These are phyloP conservation scores for Leptinotarsa haldemani DNA, from an alignment of 2,888 invertebrate species.

Conservation along the genomic window DNA sequence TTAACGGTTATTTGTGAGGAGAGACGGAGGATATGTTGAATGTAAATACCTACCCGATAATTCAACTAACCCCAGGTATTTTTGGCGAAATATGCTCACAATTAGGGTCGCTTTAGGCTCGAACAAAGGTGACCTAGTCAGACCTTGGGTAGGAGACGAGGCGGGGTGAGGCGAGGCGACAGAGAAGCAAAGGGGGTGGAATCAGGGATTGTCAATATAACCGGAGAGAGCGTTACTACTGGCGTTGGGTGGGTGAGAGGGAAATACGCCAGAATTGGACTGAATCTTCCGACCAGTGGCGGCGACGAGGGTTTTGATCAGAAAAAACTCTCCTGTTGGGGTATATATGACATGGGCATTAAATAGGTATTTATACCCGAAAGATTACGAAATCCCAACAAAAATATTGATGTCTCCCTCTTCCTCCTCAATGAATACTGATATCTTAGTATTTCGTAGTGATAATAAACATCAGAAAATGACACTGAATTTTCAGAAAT, in stretches of 20 bases:
- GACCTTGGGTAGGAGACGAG: constrained; percentile 42
- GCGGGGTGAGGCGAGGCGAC: constrained; percentile 36
- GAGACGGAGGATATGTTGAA: constrained; percentile 33
- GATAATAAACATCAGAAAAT: no score
- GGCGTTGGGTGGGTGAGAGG: constrained; percentile 22
- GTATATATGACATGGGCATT: no score
- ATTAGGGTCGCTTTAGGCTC: constrained; percentile 59
- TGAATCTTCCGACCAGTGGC: constrained; percentile 16
- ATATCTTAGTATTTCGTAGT: no score
- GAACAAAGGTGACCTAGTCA: constrained; percentile 62
- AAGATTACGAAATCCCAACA: no score
- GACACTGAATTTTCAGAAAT: no score
- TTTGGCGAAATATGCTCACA: constrained; percentile 53
- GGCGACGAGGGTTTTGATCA: not conserved
- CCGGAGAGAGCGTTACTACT: constrained; percentile 24
- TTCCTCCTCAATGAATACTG: no score
- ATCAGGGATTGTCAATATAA: constrained; percentile 58
- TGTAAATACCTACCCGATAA: constrained; percentile 32
- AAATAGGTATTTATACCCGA: no score
- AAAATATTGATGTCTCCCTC: no score
- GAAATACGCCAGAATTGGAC: constrained; percentile 13
- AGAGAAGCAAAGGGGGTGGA: constrained; percentile 49
- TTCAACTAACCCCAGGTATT: constrained; percentile 55
- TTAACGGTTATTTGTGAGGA: constrained; percentile 37
- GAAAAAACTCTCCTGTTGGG: no score